Percentiles rank a stretch among this genome's conserved stretches.
phyloP scores from a whole-genome alignment of 2,113 vertebrate genomes.

The Anguilla japonica region DNA sequence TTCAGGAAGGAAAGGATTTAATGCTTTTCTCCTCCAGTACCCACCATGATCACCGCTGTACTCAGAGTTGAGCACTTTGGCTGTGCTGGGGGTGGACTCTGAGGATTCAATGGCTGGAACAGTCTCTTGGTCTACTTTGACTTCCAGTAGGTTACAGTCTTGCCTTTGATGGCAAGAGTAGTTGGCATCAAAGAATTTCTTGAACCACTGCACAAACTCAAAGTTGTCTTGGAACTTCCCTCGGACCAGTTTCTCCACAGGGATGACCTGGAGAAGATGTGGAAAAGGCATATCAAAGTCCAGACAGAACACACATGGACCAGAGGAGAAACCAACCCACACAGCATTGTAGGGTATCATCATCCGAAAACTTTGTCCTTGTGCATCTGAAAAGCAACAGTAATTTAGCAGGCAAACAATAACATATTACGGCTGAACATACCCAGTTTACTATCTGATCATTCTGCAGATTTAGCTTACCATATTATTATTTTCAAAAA shows the following conservation, averaged over 20 bases:
- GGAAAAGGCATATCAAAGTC: not conserved
- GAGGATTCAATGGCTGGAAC: slow-evolving; percentile 65
- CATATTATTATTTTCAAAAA: too few relatives aligned
- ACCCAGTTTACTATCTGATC: too few relatives aligned
- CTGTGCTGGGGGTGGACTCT: slow-evolving; percentile 71
- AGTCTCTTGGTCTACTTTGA: slow-evolving; percentile 46
- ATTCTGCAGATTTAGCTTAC: not conserved
- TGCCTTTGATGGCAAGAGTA: slow-evolving; percentile 32
- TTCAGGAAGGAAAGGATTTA: not conserved
- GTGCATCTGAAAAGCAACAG: too few relatives aligned
- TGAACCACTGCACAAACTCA: slow-evolving; percentile 56
- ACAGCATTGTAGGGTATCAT: too few relatives aligned
- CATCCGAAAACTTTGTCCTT: too few relatives aligned
- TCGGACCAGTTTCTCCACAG: slow-evolving; percentile 47
- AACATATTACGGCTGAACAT: too few relatives aligned
- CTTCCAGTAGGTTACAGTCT: slow-evolving; percentile 44
- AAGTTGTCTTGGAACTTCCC: slow-evolving; percentile 56
- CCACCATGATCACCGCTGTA: slow-evolving; percentile 14
- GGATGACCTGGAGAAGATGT: slow-evolving; percentile 31
- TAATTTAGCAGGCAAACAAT: too few relatives aligned
- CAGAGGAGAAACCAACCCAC: too few relatives aligned
- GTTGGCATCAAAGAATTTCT: slow-evolving; percentile 54
- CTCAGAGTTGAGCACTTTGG: slow-evolving; percentile 70
- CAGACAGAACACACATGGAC: too few relatives aligned
- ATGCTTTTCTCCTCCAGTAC: not conserved